These are phyloP conservation scores for Rynchops niger DNA, from an alignment of 2,113 vertebrate genomes.

Conservation along the genomic window DNA sequence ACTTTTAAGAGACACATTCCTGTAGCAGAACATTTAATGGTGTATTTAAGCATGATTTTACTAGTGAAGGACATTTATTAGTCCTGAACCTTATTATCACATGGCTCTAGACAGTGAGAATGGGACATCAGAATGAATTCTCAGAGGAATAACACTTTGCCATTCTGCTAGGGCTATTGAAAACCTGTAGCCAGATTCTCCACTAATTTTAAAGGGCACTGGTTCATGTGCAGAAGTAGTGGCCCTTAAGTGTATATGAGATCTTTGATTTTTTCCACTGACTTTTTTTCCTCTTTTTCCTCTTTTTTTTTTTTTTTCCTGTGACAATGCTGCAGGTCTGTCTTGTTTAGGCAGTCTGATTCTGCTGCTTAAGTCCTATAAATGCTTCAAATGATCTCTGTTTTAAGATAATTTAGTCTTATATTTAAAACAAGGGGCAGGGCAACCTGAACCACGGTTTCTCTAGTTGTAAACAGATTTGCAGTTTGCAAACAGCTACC, in stretches of 20 bases:
- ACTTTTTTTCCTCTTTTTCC: rapidly evolving
- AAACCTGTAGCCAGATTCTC: neutral
- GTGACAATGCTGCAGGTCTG: neutral
- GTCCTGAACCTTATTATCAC: neutral
- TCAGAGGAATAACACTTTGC: neutral
- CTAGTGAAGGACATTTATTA: neutral
- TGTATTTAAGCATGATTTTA: neutral
- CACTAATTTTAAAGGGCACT: neutral
- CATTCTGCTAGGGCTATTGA: neutral
- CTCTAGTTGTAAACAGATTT: neutral
- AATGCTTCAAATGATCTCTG: neutral
- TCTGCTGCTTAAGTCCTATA: neutral
- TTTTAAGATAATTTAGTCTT: neutral
- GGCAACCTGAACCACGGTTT: slow-evolving; percentile 2
- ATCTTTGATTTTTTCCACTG: neutral
- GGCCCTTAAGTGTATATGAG: neutral
- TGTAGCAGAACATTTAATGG: neutral
- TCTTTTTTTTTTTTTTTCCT: no score
- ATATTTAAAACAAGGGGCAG: neutral
- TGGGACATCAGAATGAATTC: neutral
- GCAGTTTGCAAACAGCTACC: neutral
- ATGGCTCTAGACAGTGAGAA: neutral
- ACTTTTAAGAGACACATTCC: neutral
- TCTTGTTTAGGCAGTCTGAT: neutral
- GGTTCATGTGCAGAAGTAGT: neutral